Evolutionary conservation across 2,113 vertebrate species (phyloP).

Genomic region (Astatotilapia flaviijosephi): DNA sequence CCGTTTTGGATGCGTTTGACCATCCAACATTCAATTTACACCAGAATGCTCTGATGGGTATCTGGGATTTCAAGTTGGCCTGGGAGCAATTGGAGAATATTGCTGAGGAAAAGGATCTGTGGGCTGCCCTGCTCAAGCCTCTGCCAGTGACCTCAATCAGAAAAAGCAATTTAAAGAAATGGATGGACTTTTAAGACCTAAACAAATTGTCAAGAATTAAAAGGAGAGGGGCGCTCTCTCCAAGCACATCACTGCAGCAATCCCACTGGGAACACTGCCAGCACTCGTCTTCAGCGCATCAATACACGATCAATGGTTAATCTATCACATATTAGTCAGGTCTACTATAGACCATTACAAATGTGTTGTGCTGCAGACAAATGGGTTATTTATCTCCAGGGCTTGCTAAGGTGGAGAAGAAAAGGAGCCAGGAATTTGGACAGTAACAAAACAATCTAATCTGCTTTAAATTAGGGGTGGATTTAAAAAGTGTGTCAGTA

Average conservation of each 20-base stretch:
- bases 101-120: not conserved
- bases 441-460: not conserved
- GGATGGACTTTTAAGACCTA: not conserved
- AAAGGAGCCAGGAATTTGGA: not conserved
- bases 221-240: not conserved
- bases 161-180: conserved; percentile 26
- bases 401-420: not conserved
- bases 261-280: not conserved
- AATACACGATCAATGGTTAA: conserved; percentile 50
- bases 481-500: not conserved
- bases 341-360: conserved; percentile 2
- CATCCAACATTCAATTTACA: not conserved
- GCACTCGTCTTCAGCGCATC: conserved; percentile 24
- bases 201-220: not conserved
- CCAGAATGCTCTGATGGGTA: not conserved
- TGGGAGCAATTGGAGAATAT: not conserved
- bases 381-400: not conserved
- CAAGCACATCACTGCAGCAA: not conserved
- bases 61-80: not conserved
- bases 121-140: not conserved
- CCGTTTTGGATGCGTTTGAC: not conserved
- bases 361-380: not conserved
- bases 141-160: conserved; percentile 21
- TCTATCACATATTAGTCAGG: conserved; percentile 41
- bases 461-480: not conserved